phyloP scores from a whole-genome alignment of 2,888 invertebrate species.

The Oscheius sp. region DNA sequence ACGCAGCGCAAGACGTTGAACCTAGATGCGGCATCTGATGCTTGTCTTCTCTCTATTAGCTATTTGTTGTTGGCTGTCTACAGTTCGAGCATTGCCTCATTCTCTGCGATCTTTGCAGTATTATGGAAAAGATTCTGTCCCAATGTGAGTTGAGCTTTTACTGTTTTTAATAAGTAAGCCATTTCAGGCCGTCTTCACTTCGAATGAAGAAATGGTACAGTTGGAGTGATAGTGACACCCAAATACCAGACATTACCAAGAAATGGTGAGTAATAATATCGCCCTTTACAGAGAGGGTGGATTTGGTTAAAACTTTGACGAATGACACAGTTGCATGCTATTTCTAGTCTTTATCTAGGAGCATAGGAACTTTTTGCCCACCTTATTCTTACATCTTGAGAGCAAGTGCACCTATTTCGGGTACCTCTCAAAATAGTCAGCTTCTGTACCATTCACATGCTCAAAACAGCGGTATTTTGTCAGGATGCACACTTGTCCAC shows the following conservation, averaged over 20 bases:
- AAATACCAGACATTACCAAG: constrained; percentile 36
- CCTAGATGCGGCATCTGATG: constrained; percentile 22
- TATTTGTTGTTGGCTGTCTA: constrained; percentile 7
- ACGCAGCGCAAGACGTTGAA: constrained; percentile 22
- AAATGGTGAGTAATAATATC: constrained; percentile 45
- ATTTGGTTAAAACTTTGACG: too few relatives aligned
- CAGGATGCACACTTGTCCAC: too few relatives aligned
- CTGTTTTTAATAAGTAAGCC: background rate
- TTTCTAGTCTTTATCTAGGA: too few relatives aligned
- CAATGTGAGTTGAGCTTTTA: background rate
- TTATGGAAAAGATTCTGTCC: background rate
- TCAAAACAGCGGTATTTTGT: too few relatives aligned
- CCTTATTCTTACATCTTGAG: too few relatives aligned
- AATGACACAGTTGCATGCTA: too few relatives aligned
- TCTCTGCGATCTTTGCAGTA: background rate
- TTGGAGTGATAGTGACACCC: constrained; percentile 43
- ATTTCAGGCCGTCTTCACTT: background rate
- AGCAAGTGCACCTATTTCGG: too few relatives aligned
- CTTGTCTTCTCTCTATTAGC: background rate
- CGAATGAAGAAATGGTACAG: constrained; percentile 52
- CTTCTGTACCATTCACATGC: too few relatives aligned
- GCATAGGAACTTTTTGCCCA: too few relatives aligned
- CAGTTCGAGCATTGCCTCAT: constrained; percentile 14
- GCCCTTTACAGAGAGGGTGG: too few relatives aligned
- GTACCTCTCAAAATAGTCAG: too few relatives aligned